Evolutionary conservation across 2,113 vertebrate species (phyloP), one percentile per base, ranked within the genome.

Genomic region (Atrichornis clamosus): DNA sequence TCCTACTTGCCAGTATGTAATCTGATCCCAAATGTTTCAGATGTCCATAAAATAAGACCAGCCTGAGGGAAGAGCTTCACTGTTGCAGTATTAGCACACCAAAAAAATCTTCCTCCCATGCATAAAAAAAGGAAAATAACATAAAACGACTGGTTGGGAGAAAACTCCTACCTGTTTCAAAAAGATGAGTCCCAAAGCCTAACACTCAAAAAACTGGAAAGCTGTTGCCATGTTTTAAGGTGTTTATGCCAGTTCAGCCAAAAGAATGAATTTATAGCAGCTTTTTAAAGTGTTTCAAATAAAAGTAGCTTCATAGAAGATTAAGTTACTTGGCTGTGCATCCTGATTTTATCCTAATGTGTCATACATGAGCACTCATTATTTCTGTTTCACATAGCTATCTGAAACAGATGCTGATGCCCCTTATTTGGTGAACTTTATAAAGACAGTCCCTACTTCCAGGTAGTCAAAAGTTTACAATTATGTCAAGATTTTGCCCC

Each of bases 21-120:
- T 84, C 74, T 87, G 77, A 75, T 91, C 60, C 62, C 81, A 96
- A 96, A 87, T 79, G 84, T 84, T 96, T 93, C 91, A 58, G n/a
- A 89, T 81, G 58, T 41, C 77, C 87, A 64, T 30, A 75, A 89
- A 94, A 89, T 84, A 87, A 90, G 91, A 87, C 9, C 23, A 87
- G 73, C 74, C 89, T 37, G 20, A 89, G 87, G 87, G 60, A 81
- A 87, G 62, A 87, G 26, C 53, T 87, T 88, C 35, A n/a, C 73
- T 37, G 8, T 42, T 70, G n/a, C 41, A 55, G 42, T 59, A 50
- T n/a, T 65, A 88, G 33, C 44, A 58, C 32, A 80, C 53, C 26
- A 80, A 69, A 94, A 91, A 75, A 16, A 62, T 9, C 9, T 22
- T 13, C 5, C 2, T 30, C 41, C 8, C 3, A 10, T 0, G 0